Evolutionary conservation across 92 coral and sea anemone species (phyloP).

Genomic region (Actinostola sp.): DNA sequence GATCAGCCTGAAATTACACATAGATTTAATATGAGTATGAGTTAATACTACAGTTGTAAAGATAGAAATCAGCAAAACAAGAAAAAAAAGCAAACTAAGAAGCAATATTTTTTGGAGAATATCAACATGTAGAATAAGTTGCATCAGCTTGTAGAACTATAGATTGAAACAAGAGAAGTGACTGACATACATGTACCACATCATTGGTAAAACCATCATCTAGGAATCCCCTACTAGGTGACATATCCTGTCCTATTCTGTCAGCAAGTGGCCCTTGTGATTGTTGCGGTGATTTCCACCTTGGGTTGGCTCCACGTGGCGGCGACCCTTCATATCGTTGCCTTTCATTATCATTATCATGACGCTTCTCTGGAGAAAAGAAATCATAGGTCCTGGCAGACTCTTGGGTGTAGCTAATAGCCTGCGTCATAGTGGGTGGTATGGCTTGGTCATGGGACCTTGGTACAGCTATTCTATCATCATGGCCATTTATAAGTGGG

Average conservation of each 20-base stretch:
- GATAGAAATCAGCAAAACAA: neutral
- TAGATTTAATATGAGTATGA: neutral
- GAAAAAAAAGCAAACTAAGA: neutral
- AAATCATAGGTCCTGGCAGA: conserved; percentile 33
- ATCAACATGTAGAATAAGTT: no score
- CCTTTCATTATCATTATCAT: conserved; percentile 22
- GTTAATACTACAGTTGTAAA: no score
- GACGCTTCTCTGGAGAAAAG: conserved; percentile 46
- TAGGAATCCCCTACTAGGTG: neutral
- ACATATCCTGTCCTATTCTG: conserved; percentile 41
- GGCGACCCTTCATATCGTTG: conserved; percentile 67
- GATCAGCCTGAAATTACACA: conserved; percentile 2
- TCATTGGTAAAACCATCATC: neutral
- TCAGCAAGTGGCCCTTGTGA: conserved; percentile 72
- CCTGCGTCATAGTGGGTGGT: conserved; percentile 5
- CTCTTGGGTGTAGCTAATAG: conserved; percentile 12
- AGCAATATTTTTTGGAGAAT: no score
- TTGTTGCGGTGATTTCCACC: conserved; percentile 64
- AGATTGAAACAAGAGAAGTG: no score
- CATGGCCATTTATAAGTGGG: conserved; percentile 37
- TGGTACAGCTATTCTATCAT: conserved; percentile 14
- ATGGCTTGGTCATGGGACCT: conserved; percentile 31
- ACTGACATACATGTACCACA: neutral
- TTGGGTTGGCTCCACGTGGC: conserved; percentile 17
- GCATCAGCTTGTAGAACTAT: no score